Evolutionary conservation across 2,888 invertebrate genomes (phyloP).

Genomic region (Physocephala rufipes): DNA sequence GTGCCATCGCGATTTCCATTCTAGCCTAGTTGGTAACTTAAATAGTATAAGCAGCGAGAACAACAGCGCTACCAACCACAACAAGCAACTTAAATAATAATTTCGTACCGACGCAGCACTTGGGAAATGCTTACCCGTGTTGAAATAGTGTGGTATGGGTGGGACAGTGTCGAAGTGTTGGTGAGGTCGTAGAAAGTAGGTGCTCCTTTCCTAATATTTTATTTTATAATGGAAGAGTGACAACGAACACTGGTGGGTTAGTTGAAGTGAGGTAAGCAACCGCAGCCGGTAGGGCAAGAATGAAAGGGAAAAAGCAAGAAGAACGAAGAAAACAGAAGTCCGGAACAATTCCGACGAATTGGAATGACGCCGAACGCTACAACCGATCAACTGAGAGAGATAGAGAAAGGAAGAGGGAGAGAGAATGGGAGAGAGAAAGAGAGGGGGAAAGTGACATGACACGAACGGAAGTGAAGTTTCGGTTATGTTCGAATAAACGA

Average conservation of each 20-base stretch:
- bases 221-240: neutral
- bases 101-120: conserved; percentile 8
- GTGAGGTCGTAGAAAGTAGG: conserved; percentile 3
- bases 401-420: too few species aligned
- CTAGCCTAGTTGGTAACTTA: neutral
- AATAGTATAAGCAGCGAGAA: conserved; percentile 12
- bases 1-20: neutral
- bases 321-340: neutral
- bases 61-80: conserved; percentile 20
- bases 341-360: conserved; percentile 5
- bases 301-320: conserved; percentile 30
- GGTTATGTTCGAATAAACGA: too few species aligned
- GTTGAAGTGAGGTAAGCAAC: conserved; percentile 37
- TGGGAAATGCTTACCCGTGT: conserved; percentile 22
- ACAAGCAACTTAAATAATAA: conserved; percentile 18
- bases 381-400: neutral
- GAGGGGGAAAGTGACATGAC: too few species aligned
- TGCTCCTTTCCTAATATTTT: too few species aligned
- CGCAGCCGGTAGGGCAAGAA: conserved; percentile 10
- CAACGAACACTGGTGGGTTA: conserved; percentile 21
- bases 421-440: too few species aligned
- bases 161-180: too few species aligned
- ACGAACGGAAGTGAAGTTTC: neutral
- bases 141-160: neutral
- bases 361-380: conserved; percentile 4